phyloP scores from a whole-genome alignment of 2,113 vertebrate genomes.

The Physeter macrocephalus region DNA sequence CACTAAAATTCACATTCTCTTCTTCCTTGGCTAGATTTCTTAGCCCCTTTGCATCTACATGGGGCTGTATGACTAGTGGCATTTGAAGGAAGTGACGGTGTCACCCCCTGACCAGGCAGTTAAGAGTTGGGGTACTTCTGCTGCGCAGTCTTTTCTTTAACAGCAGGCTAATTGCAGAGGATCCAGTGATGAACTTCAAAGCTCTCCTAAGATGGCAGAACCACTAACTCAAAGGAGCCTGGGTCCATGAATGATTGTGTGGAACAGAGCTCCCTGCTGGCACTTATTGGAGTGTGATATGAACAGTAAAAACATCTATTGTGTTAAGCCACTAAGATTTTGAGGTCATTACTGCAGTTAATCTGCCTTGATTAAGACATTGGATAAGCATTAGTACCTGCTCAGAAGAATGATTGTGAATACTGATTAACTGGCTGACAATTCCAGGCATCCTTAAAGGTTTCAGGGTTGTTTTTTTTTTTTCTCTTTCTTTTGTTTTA shows the following conservation, averaged over 20 bases:
- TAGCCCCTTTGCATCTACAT: background rate
- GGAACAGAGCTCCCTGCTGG: background rate
- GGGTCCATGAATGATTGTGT: background rate
- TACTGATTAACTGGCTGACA: background rate
- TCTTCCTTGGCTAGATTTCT: background rate
- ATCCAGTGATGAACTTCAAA: background rate
- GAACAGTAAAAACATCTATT: background rate
- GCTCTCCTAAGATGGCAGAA: background rate
- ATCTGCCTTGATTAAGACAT: background rate
- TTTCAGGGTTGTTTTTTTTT: background rate
- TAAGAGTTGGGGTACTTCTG: background rate
- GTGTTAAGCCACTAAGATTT: background rate
- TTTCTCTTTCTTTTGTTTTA: background rate
- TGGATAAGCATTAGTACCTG: background rate
- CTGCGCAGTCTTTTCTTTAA: background rate
- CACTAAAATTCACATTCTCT: background rate
- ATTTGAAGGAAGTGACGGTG: background rate
- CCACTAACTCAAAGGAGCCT: background rate
- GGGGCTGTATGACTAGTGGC: background rate
- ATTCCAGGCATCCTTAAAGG: background rate
- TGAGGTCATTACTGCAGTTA: background rate
- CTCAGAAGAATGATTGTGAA: background rate
- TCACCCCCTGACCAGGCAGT: background rate
- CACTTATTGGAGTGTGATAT: background rate
- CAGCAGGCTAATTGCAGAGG: background rate